Conservation (phyloP, 2,888 invertebrate species). For the Protula sp. region DNA sequence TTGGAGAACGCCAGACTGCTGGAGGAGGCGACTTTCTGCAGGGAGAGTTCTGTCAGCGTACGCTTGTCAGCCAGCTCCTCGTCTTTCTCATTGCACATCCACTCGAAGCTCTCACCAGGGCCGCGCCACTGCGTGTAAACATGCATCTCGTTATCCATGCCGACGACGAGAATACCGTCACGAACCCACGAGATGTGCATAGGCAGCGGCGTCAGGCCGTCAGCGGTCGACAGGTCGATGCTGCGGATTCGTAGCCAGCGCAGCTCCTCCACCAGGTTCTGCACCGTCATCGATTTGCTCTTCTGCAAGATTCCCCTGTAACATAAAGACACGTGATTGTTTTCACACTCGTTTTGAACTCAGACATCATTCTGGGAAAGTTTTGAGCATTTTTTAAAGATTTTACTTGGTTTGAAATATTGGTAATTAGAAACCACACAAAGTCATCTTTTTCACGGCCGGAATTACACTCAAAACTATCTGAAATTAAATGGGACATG, state of each 20-base stretch:
- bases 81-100: not conserved
- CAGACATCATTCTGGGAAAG: too few relatives aligned
- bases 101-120: slow-evolving; percentile 2
- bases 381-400: too few relatives aligned
- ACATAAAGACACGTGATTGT: too few relatives aligned
- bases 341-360: too few relatives aligned
- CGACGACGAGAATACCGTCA: slow-evolving; percentile 94
- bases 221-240: slow-evolving; percentile 85
- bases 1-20: slow-evolving; percentile 1
- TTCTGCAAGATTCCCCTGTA: slow-evolving; percentile 66
- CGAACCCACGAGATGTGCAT: slow-evolving; percentile 99
- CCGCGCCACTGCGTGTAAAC: slow-evolving; percentile 91
- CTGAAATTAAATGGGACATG: too few relatives aligned
- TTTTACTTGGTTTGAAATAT: too few relatives aligned
- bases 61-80: slow-evolving; percentile 8
- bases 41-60: slow-evolving; percentile 11
- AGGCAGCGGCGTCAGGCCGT: slow-evolving; percentile 90
- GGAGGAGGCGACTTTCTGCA: not conserved
- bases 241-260: slow-evolving; percentile 93
- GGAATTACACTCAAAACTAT: too few relatives aligned
- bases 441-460: too few relatives aligned
- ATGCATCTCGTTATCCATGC: slow-evolving; percentile 99
- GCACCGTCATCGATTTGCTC: slow-evolving; percentile 84
- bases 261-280: slow-evolving; percentile 82
- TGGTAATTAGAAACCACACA: too few relatives aligned